Conservation (phyloP, 2,888 invertebrate genomes). For the Athripsodes cinereus region DNA sequence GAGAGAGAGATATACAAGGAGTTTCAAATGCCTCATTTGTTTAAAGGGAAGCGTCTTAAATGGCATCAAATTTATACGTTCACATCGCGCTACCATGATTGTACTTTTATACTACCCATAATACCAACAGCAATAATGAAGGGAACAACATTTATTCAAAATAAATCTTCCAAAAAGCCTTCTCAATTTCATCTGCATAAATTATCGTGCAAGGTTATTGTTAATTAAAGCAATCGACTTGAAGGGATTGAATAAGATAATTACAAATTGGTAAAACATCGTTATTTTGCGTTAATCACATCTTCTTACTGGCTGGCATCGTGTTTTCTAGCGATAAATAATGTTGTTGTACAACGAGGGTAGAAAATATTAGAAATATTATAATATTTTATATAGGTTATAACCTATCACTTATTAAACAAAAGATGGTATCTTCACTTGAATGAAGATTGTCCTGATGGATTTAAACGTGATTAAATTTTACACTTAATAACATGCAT, state of each 20-base stretch:
- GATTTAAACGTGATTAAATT: no score
- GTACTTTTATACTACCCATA: no score
- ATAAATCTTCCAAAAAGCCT: slow-evolving; percentile 3
- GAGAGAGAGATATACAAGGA: background rate
- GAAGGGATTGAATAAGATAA: slow-evolving; percentile 1
- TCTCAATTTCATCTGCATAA: slow-evolving; percentile 8
- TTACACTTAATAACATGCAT: no score
- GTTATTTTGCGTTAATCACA: background rate
- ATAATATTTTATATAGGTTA: no score
- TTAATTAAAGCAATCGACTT: slow-evolving; percentile 7
- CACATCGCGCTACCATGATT: background rate
- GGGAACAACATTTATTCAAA: slow-evolving; percentile 9
- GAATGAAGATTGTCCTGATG: no score
- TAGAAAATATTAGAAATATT: no score
- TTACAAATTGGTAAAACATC: background rate
- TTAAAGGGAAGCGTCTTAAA: slow-evolving; percentile 9
- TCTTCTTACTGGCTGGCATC: background rate
- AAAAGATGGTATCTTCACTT: no score
- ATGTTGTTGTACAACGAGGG: no score
- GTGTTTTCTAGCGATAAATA: no score
- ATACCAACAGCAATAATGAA: background rate
- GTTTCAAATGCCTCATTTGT: slow-evolving; percentile 15
- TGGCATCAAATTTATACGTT: slow-evolving; percentile 7
- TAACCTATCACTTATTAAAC: no score
- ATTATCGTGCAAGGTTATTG: slow-evolving; percentile 6